Evolutionary conservation across 2,888 invertebrate species (phyloP).

Genomic region (Oeneis ivallda): DNA sequence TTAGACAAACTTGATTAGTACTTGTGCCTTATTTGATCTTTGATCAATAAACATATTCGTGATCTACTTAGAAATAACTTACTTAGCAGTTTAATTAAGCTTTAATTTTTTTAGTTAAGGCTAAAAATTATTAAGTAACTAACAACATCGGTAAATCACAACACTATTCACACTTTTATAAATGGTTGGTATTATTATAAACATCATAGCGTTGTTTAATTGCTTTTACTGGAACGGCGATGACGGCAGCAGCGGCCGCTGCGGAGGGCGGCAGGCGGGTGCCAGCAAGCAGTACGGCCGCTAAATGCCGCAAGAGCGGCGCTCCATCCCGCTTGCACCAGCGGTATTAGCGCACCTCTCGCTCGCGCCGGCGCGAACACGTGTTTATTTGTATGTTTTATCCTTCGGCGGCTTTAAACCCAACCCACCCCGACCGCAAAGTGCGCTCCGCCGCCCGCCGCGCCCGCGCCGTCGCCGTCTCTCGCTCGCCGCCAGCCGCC

Average conservation of each 20-base stretch:
- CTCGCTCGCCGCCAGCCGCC: slow-evolving; percentile 74
- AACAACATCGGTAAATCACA: slow-evolving; percentile 10
- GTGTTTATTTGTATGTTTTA: slow-evolving; percentile 83
- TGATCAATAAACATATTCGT: too few species aligned
- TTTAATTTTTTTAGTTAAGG: too few species aligned
- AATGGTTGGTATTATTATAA: slow-evolving; percentile 13
- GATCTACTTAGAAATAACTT: too few species aligned
- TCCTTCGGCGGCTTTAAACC: slow-evolving; percentile 86
- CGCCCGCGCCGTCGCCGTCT: slow-evolving; percentile 79
- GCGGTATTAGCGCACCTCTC: slow-evolving; percentile 67
- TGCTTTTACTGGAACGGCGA: slow-evolving; percentile 29
- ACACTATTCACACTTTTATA: slow-evolving; percentile 34
- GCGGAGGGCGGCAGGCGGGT: slow-evolving; percentile 49
- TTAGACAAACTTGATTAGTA: too few species aligned
- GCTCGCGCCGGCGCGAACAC: slow-evolving; percentile 84
- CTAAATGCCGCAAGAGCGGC: slow-evolving; percentile 76
- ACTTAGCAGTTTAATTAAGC: too few species aligned
- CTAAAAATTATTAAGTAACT: too few species aligned
- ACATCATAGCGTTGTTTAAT: slow-evolving; percentile 15
- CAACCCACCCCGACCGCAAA: slow-evolving; percentile 86
- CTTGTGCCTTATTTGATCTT: too few species aligned
- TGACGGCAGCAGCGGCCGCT: slow-evolving; percentile 40
- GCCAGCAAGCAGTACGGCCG: slow-evolving; percentile 63
- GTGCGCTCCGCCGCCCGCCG: slow-evolving; percentile 82
- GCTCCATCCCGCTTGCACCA: slow-evolving; percentile 71